Percentiles rank a stretch among this genome's conserved stretches.
phyloP scores from a whole-genome alignment of 2,797 vertebrate genomes.

The Scyliorhinus canicula region DNA sequence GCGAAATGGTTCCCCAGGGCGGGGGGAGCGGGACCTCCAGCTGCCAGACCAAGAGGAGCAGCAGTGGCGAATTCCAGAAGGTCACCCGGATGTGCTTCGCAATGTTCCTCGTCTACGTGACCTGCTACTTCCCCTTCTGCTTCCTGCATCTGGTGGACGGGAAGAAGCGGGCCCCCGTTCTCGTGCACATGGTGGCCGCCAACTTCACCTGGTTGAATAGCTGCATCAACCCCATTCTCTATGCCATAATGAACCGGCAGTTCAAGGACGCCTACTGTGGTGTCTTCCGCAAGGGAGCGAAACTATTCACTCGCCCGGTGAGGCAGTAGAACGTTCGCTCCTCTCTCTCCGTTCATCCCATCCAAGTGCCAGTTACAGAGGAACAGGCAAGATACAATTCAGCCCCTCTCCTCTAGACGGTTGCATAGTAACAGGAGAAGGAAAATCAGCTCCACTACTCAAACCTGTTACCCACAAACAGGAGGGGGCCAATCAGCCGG shows the following conservation, averaged over 20 bases:
- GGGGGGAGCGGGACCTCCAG: not conserved
- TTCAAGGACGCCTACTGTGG: conserved; percentile 69
- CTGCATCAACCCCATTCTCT: conserved; percentile 80
- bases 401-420: too few species aligned
- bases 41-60: conserved; percentile 50
- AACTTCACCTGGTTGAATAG: conserved; percentile 86
- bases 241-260: conserved; percentile 77
- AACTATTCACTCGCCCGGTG: too few species aligned
- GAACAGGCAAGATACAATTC: too few species aligned
- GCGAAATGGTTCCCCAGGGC: accelerated
- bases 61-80: conserved; percentile 63
- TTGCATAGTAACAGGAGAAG: too few species aligned
- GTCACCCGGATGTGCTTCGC: conserved; percentile 81
- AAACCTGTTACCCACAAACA: too few species aligned
- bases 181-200: conserved; percentile 73
- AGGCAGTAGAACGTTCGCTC: too few species aligned
- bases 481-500: too few species aligned
- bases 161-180: conserved; percentile 54
- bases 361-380: too few species aligned
- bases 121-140: conserved; percentile 74
- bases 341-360: too few species aligned
- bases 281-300: conserved; percentile 48
- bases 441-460: too few species aligned
- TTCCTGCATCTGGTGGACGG: conserved; percentile 72
- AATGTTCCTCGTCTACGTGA: conserved; percentile 74